Evolutionary conservation across 2,888 invertebrate genomes (phyloP).

Genomic region (Athalia circularis): DNA sequence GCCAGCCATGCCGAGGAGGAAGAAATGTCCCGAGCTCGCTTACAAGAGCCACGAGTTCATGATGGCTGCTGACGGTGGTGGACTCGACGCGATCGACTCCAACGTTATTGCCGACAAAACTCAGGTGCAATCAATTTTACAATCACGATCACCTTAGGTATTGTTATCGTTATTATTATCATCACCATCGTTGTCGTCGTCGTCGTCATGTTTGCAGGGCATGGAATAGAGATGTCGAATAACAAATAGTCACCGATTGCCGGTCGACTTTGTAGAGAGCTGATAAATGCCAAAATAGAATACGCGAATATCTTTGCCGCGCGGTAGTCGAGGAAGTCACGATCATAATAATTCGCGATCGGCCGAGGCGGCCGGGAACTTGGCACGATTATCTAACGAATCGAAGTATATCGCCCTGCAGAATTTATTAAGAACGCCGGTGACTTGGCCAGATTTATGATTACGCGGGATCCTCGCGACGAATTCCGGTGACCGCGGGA

Average conservation of each 20-base stretch:
- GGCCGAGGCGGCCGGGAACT: too few relatives aligned
- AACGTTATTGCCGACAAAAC: constrained; percentile 80
- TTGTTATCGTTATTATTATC: neutral
- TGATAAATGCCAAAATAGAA: neutral
- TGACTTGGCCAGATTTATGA: too few relatives aligned
- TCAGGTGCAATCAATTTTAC: constrained; percentile 75
- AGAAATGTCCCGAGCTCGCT: constrained; percentile 92
- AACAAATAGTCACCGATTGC: neutral
- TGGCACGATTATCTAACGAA: too few relatives aligned
- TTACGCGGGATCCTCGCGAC: too few relatives aligned
- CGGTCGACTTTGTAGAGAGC: neutral
- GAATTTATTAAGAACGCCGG: too few relatives aligned
- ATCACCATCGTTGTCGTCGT: neutral
- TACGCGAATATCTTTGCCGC: too few relatives aligned
- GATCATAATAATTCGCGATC: too few relatives aligned
- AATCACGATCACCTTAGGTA: neutral
- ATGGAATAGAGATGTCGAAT: neutral
- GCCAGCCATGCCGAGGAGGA: constrained; percentile 89
- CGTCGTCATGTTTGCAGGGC: neutral
- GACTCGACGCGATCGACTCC: constrained; percentile 78
- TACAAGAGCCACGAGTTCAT: constrained; percentile 91
- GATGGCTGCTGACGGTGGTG: constrained; percentile 78
- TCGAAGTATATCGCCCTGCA: too few relatives aligned
- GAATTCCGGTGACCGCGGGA: too few relatives aligned
- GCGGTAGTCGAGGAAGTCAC: too few relatives aligned